Percentiles rank a stretch among this genome's conserved stretches.
phyloP scores from a whole-genome alignment of 1,140 invertebrate genomes.

The Dendrolimus punctatus region DNA sequence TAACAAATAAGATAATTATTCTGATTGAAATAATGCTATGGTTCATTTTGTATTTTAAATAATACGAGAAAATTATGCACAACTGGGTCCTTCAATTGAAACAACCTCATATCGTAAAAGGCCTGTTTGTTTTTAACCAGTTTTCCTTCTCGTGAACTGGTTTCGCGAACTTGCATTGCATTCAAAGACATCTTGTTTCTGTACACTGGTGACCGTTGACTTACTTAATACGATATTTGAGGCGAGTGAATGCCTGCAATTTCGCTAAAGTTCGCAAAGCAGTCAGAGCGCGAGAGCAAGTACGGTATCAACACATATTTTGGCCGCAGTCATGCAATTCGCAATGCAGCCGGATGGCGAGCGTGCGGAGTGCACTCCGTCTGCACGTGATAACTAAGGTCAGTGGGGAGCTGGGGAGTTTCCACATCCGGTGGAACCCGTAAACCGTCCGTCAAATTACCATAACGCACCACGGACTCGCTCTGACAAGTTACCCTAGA shows the following conservation, averaged over 20 bases:
- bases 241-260: constrained; percentile 3
- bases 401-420: constrained; percentile 31
- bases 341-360: constrained; percentile 35
- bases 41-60: too few species aligned
- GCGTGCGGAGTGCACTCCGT: constrained; percentile 23
- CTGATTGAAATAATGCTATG: too few species aligned
- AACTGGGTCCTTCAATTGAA: too few species aligned
- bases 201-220: background rate
- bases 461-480: constrained; percentile 8
- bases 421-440: constrained; percentile 20
- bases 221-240: background rate
- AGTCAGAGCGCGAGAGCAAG: constrained; percentile 30
- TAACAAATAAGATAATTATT: too few species aligned
- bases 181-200: background rate
- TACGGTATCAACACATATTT: constrained; percentile 30
- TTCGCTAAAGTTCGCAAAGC: constrained; percentile 38
- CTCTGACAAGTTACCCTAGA: constrained; percentile 10
- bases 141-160: too few species aligned
- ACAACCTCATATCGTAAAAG: too few species aligned
- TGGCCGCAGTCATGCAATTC: constrained; percentile 47
- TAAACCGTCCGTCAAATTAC: constrained; percentile 14
- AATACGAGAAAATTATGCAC: too few species aligned
- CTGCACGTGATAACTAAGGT: constrained; percentile 26
- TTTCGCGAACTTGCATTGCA: background rate
- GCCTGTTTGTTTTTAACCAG: too few species aligned